Evolutionary conservation across 2,888 invertebrate genomes (phyloP).

Genomic region (Itoplectis maculator): DNA sequence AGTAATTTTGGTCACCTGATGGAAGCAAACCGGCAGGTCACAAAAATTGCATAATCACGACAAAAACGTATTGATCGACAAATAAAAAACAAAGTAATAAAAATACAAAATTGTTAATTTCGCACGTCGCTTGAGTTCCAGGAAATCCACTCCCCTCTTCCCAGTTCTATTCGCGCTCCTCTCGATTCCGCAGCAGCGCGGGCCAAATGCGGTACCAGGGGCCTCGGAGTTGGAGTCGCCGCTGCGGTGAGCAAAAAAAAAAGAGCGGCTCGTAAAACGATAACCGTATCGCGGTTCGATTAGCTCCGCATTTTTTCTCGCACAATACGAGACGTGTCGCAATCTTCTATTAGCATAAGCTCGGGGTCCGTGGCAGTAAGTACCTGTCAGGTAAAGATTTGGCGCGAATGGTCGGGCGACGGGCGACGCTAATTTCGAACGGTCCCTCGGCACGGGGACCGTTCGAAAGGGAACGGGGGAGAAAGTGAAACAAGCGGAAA

Average conservation of each 20-base stretch:
- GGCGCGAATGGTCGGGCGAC: conserved; percentile 9
- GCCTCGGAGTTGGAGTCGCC: no score
- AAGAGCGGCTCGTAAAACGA: conserved; percentile 15
- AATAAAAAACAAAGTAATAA: not conserved
- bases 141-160: not conserved
- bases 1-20: no score
- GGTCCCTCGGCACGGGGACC: not conserved
- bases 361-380: conserved; percentile 15
- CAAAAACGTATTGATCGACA: no score
- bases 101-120: not conserved
- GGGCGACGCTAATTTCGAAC: conserved; percentile 31
- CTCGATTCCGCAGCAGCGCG: not conserved
- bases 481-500: conserved; percentile 37
- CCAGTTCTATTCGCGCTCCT: not conserved
- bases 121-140: not conserved
- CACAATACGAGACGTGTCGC: conserved; percentile 18
- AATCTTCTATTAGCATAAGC: conserved; percentile 44
- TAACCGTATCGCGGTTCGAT: conserved; percentile 27
- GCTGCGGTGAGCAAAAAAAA: conserved; percentile 37
- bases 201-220: not conserved
- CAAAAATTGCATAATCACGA: no score
- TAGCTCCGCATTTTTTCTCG: conserved; percentile 4
- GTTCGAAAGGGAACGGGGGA: conserved; percentile 6
- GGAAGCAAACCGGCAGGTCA: no score
- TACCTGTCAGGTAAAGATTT: conserved; percentile 38